Conservation (phyloP, 2,888 invertebrate species). For the Limnephilus rhombicus region DNA sequence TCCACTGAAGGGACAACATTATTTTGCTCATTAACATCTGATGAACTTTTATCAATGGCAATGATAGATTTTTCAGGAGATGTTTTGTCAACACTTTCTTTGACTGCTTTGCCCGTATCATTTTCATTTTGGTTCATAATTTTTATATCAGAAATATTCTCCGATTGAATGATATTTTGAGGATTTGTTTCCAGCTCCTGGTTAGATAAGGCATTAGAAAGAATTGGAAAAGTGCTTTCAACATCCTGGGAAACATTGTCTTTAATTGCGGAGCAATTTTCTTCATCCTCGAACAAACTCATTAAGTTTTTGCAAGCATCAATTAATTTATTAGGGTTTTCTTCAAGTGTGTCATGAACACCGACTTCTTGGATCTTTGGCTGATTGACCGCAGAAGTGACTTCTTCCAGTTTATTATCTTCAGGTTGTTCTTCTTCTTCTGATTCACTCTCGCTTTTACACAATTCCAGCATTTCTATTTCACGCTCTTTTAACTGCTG, state of each 20-base stretch:
- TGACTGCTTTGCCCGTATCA: neutral
- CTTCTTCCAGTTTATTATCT: slow-evolving; percentile 1
- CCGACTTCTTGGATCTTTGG: neutral
- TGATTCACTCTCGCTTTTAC: slow-evolving; percentile 84
- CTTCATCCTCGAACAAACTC: slow-evolving; percentile 33
- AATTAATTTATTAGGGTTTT: neutral
- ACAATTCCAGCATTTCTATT: slow-evolving; percentile 86
- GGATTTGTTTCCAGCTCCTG: neutral
- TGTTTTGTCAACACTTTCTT: neutral
- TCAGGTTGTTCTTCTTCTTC: slow-evolving; percentile 69
- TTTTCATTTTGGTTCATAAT: neutral
- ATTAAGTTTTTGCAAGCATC: slow-evolving; percentile 46
- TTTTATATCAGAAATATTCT: neutral
- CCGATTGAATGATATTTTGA: neutral
- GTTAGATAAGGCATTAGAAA: neutral
- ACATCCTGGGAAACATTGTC: neutral
- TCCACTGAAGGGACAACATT: neutral
- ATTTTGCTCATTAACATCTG: neutral
- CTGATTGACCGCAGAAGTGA: neutral
- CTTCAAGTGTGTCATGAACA: neutral
- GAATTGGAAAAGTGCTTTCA: neutral
- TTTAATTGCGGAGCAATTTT: neutral
- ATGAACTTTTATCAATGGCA: neutral
- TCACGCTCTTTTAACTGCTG: slow-evolving; percentile 84
- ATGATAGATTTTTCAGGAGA: neutral